phyloP scores from a whole-genome alignment of 2,888 invertebrate genomes.

The Andrena camellia region DNA sequence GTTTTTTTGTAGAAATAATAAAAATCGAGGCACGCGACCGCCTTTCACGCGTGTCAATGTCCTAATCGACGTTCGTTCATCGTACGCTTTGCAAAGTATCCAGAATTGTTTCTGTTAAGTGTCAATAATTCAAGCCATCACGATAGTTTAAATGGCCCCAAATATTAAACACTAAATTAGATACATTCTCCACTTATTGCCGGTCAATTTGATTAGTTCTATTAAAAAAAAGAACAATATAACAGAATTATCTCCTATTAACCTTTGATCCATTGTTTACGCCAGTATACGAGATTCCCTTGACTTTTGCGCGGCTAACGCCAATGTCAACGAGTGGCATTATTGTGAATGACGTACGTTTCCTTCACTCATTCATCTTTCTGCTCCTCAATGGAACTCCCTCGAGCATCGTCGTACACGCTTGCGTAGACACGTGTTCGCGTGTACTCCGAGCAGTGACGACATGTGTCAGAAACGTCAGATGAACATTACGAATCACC shows the following conservation, averaged over 20 bases:
- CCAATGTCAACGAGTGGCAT: slow-evolving; percentile 25
- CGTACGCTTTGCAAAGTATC: not conserved
- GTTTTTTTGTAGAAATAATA: not conserved
- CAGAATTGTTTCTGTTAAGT: not conserved
- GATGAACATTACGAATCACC: slow-evolving; percentile 14
- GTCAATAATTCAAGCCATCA: not conserved
- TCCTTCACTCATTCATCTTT: slow-evolving; percentile 71
- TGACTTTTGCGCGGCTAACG: not conserved
- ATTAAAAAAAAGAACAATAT: not conserved
- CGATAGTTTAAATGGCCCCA: no score
- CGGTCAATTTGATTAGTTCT: not conserved
- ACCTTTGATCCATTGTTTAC: not conserved
- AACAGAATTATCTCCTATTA: not conserved
- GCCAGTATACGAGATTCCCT: not conserved
- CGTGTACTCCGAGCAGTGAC: not conserved
- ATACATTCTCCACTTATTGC: not conserved
- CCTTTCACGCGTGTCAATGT: slow-evolving; percentile 18
- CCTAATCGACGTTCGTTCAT: not conserved
- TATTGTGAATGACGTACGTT: slow-evolving; percentile 59
- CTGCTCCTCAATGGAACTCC: slow-evolving; percentile 67
- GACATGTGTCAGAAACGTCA: slow-evolving; percentile 11
- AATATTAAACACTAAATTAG: not conserved
- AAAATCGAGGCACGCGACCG: not conserved
- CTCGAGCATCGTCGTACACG: slow-evolving; percentile 46
- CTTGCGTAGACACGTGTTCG: slow-evolving; percentile 45